Base-by-base conservation (phyloP, 2,113 vertebrate species). In the Acanthisitta chloris region DNA sequence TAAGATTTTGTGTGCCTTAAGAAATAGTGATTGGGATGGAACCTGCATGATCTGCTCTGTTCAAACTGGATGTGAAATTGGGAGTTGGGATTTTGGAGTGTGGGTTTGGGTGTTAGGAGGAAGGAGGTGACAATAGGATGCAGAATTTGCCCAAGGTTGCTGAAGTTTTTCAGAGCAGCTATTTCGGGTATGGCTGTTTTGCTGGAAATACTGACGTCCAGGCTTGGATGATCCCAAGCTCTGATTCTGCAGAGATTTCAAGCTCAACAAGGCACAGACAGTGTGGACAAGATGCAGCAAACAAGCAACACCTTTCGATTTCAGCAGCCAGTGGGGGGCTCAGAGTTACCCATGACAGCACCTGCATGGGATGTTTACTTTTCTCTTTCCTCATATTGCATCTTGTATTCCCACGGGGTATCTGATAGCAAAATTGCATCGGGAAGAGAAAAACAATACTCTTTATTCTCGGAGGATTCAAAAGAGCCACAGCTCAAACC, bases 401-500 rank as follows among this genome's bases (percentile, higher is more conserved):
- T 52, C 54, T 93, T 46, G 26, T 26, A 5, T 83, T 83, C 55
- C 92, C 76, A 59, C 24, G 8, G 38, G 10, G 34, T 12, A 1
- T 55, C 21, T 7, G 45, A 80, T 48, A 67, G 15, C 45, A 38
- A 66, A 77, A 90, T 49, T 49, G 23, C 67, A 77, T 55, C 80
- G 78, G 76, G 55, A 94, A 59, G 46, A 38, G 59, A 69, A 76
- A 93, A 84, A 42, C 0, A 9, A 54, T 59, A 34, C 23, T 46
- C 61, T 31, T 90, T 81, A 36, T 86, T 62, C 33, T 29, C 51
- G 15, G 38, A 40, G n/a, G 55, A 77, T 71, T 55, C 64, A 59
- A 70, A 90, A 77, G 87, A 90, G 59, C 15, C 58, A 6, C 62
- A 48, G 62, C 62, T 82, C 36, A 80, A 88, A 86, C 88, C 80